A percentile compares a stretch with the other conserved stretches of the same genome.
Evolutionary conservation across 2,797 vertebrate genomes (phyloP).

Genomic region (Tauraco hartlaubi): DNA sequence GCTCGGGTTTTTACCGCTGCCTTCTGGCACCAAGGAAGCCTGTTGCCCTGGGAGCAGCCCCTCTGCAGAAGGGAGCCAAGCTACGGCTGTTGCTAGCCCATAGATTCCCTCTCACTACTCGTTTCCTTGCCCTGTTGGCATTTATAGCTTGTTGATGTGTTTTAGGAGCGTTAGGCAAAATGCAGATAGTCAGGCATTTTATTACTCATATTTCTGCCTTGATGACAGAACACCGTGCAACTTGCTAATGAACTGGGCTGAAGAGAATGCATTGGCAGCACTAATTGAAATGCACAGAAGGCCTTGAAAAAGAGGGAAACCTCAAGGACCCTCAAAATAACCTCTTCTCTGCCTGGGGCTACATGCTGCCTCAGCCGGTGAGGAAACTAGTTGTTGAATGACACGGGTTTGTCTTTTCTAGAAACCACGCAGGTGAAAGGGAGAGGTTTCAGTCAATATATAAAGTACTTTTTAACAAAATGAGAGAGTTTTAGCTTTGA

Average conservation of each 20-base stretch:
- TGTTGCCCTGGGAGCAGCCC: background rate
- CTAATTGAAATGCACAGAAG: background rate
- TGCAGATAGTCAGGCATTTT: background rate
- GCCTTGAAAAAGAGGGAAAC: background rate
- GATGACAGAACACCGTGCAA: background rate
- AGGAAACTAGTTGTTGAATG: background rate
- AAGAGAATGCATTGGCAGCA: background rate
- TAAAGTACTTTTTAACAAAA: background rate
- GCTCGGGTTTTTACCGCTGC: background rate
- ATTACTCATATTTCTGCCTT: background rate
- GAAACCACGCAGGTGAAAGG: background rate
- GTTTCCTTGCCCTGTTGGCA: background rate
- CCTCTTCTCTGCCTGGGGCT: background rate
- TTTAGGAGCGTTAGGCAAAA: background rate
- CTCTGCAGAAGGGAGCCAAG: rapidly evolving
- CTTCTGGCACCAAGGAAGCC: background rate
- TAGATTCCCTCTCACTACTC: background rate
- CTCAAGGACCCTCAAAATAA: background rate
- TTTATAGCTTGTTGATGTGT: background rate
- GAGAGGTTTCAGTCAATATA: background rate
- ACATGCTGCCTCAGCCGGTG: background rate
- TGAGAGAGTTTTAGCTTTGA: background rate
- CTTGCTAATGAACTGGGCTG: background rate
- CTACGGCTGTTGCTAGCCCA: background rate
- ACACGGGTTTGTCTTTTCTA: background rate